Conservation (phyloP, 1,140 invertebrate species). For the Diorhabda carinulata region DNA sequence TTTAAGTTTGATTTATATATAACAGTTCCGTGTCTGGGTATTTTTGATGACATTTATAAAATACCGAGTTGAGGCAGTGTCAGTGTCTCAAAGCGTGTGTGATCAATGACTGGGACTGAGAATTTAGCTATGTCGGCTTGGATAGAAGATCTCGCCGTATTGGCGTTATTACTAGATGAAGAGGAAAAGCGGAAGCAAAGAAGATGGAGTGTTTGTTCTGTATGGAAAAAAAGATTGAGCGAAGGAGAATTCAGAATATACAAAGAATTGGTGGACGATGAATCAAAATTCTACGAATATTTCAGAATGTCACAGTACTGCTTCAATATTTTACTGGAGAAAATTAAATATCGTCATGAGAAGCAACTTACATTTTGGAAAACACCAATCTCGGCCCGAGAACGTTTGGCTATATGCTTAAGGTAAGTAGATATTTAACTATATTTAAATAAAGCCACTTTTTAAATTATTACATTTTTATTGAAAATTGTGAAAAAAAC, state of each 20-base stretch:
- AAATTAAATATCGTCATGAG: conserved; percentile 12
- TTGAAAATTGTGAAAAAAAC: not conserved
- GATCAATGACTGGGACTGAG: not conserved
- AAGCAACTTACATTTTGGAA: conserved; percentile 21
- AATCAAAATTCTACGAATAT: conserved; percentile 23
- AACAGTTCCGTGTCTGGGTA: not conserved
- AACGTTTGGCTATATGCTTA: conserved; percentile 29
- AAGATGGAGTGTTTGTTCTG: conserved; percentile 12
- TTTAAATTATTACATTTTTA: not conserved
- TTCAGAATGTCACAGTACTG: conserved; percentile 19
- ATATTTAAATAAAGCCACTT: not conserved
- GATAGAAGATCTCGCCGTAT: not conserved
- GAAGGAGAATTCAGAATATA: conserved; percentile 22
- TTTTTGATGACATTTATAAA: no score
- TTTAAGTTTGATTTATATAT: not conserved
- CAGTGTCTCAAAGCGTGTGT: not conserved
- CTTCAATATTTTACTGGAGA: conserved; percentile 16
- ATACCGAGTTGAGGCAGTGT: not conserved
- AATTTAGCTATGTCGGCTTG: not conserved
- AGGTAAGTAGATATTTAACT: conserved; percentile 24
- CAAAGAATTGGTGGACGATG: conserved; percentile 22
- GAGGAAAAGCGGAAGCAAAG: conserved; percentile 5
- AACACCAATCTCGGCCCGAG: conserved; percentile 15
- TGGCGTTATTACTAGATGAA: not conserved
- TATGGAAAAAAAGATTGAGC: conserved; percentile 17